These are phyloP conservation scores for Drosophila funebris DNA, from an alignment of 1,140 invertebrate genomes.

Conservation along the genomic window DNA sequence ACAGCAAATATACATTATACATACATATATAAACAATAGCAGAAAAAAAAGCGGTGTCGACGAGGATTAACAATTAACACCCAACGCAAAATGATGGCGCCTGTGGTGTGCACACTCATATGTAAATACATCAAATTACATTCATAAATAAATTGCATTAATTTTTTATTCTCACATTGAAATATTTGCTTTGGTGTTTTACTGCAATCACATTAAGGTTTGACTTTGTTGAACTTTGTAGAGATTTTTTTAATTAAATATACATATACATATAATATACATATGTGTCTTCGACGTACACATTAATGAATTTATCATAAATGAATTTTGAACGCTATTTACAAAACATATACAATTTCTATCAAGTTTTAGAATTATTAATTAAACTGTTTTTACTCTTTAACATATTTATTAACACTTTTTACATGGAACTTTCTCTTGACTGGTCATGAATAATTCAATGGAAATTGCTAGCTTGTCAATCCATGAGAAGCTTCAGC, in stretches of 20 bases:
- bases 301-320: no score
- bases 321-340: no score
- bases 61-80: slow-evolving; percentile 41
- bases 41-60: slow-evolving; percentile 24
- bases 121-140: not conserved
- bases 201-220: not conserved
- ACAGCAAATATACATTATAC: not conserved
- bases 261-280: no score
- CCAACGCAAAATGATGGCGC: slow-evolving; percentile 13
- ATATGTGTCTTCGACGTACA: no score
- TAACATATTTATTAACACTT: not conserved
- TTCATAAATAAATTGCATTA: slow-evolving; percentile 16
- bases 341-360: no score
- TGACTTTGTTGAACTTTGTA: not conserved
- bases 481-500: slow-evolving; percentile 3
- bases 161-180: slow-evolving; percentile 1
- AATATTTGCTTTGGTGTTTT: not conserved
- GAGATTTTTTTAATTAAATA: no score
- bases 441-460: not conserved
- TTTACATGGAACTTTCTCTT: not conserved
- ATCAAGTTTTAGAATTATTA: not conserved
- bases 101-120: not conserved
- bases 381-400: not conserved
- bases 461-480: not conserved
- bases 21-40: not conserved